phyloP scores from a whole-genome alignment of 2,797 vertebrate genomes.

The Vultur gryphus region DNA sequence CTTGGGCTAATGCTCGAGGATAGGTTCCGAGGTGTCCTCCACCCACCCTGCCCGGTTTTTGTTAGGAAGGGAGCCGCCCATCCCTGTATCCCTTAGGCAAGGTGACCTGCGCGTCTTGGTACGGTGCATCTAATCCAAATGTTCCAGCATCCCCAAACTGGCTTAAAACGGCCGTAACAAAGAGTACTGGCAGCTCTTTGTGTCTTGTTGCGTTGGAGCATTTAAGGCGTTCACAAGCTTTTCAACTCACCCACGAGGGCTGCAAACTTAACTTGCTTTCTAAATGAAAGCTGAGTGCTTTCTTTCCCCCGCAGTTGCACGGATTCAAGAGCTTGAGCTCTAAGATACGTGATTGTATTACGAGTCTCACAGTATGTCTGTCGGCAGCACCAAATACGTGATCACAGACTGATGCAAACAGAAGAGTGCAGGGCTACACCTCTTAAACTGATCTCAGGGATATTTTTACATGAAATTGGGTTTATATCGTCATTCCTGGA shows the following conservation, averaged over 20 bases:
- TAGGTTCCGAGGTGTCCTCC: not conserved
- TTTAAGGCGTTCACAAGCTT: not conserved
- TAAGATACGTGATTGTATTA: not conserved
- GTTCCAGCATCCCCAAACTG: not conserved
- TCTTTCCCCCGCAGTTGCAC: not conserved
- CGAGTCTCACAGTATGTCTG: not conserved
- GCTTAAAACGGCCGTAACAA: not conserved
- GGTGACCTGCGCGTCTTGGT: not conserved
- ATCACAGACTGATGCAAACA: not conserved
- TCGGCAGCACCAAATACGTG: not conserved
- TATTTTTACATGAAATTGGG: not conserved
- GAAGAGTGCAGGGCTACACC: not conserved
- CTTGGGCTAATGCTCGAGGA: not conserved
- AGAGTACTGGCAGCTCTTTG: slow-evolving; percentile 29
- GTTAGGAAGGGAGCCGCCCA: not conserved
- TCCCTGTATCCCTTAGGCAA: not conserved
- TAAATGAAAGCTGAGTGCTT: not conserved
- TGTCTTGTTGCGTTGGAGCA: not conserved
- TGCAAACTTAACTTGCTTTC: not conserved
- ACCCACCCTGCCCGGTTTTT: not conserved
- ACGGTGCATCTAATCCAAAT: not conserved
- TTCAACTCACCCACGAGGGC: not conserved
- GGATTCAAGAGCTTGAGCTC: not conserved
- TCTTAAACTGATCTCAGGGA: not conserved
- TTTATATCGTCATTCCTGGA: not conserved